Evolutionary conservation across 2,113 vertebrate species (phyloP), one percentile per base, ranked within the genome.

Genomic region (Gulo gulo): DNA sequence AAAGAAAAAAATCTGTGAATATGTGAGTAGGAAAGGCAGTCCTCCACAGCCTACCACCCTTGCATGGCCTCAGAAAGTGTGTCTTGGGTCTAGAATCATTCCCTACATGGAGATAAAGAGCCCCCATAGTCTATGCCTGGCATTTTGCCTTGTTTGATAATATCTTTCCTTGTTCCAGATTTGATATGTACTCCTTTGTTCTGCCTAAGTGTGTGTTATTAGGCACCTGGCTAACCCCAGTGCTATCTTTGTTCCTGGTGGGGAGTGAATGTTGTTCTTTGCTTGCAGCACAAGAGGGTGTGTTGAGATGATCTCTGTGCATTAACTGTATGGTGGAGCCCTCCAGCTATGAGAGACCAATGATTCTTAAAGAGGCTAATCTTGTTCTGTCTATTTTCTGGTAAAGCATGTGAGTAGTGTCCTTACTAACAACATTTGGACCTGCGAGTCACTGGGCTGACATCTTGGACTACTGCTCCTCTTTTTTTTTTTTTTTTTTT

Each of bases 41-140:
- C 50, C 1, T 23, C 1, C 20, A 39, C n/a, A 83, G 45, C 2
- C 21, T 85, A 26, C 10, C 18, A 21, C 8, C 13, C 50, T 69
- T 65, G 16, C 4, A 11, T 10, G 1, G 10, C 34, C 26, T 0
- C 55, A 12, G 26, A 45, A 21, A 7, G 4, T 24, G 8, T 93
- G 24, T 2, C n/a, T 67, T 18, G 14, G 26, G 4, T 31, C 79
- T 76, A 14, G 15, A 83, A 14, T 3, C 14, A n/a, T 45, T 29
- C 24, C 24, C 74, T 67, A 39, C 0, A 1, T 24, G 10, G 29
- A 50, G 31, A 88, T 73, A 79, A 29, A 69, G 15, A 71, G 24
- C 15, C 2, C 12, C 47, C 29, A 26, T 4, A 34, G 23, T 1
- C 6, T 50, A 6, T 24, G 5, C 15, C 6, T 6, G n/a, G 4